Evolutionary conservation across 2,113 vertebrate species (phyloP).

Genomic region (Crotalus horridus): DNA sequence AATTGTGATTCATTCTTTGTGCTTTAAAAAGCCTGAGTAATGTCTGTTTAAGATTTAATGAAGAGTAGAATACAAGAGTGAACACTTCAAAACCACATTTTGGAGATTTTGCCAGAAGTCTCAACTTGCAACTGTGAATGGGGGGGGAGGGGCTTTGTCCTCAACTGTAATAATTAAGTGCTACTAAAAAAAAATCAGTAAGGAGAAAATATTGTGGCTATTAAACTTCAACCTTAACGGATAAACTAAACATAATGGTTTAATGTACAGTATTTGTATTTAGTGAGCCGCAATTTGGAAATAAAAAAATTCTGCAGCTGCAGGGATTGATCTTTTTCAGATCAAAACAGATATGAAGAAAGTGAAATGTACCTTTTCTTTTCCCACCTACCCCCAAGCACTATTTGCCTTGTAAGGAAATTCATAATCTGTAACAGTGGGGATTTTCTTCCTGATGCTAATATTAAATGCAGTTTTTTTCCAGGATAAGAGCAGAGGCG

Average conservation of each 20-base stretch:
- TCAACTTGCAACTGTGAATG: neutral
- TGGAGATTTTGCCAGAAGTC: neutral
- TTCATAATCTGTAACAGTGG: neutral
- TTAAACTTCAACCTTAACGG: neutral
- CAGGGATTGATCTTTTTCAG: neutral
- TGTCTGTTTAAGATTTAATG: neutral
- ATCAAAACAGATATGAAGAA: neutral
- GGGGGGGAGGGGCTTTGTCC: neutral
- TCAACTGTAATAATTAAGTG: neutral
- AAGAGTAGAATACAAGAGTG: neutral
- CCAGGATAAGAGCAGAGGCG: neutral
- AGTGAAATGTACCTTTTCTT: neutral
- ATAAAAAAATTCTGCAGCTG: neutral
- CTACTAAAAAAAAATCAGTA: neutral
- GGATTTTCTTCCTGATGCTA: neutral
- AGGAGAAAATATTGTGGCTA: neutral
- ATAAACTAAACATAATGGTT: neutral
- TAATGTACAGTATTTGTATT: neutral
- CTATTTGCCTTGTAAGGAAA: neutral
- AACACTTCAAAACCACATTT: neutral
- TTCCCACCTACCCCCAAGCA: neutral
- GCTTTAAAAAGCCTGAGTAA: neutral
- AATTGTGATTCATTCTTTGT: neutral
- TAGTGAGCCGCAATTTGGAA: neutral
- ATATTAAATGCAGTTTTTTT: neutral